Evolutionary conservation across 2,113 vertebrate genomes (phyloP).

Genomic region (Cebidichthys violaceus): DNA sequence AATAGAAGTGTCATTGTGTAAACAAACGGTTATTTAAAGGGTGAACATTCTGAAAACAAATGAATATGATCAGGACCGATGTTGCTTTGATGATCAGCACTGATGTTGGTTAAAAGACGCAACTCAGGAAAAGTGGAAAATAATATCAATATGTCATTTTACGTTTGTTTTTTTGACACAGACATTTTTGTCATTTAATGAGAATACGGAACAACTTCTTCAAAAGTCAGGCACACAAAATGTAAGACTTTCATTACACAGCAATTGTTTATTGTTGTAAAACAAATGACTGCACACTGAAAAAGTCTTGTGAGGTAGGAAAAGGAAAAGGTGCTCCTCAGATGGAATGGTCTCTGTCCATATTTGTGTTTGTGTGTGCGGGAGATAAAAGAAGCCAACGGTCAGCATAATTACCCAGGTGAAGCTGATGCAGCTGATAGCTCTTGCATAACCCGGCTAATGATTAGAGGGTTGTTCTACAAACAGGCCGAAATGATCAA

Average conservation of each 20-base stretch:
- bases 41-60: not conserved
- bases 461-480: constrained; percentile 60
- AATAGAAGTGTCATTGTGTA: not conserved
- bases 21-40: not conserved
- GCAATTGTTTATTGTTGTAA: too few species aligned
- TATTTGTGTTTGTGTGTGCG: constrained; percentile 50
- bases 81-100: too few species aligned
- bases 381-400: constrained; percentile 72
- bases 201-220: not conserved
- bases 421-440: constrained; percentile 61
- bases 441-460: constrained; percentile 77
- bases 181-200: too few species aligned
- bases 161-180: not conserved
- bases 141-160: not conserved
- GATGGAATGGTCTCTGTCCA: constrained; percentile 2
- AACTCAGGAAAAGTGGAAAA: not conserved
- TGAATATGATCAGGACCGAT: too few species aligned
- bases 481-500: constrained; percentile 52
- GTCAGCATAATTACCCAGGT: constrained; percentile 71
- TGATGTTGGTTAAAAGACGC: not conserved
- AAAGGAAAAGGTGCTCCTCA: not conserved
- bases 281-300: too few species aligned
- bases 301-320: too few species aligned
- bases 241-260: not conserved
- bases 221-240: not conserved